Evolutionary conservation across 2,888 invertebrate genomes (phyloP), one percentile per base, ranked within the genome.

Genomic region (Limnephilus lunatus): DNA sequence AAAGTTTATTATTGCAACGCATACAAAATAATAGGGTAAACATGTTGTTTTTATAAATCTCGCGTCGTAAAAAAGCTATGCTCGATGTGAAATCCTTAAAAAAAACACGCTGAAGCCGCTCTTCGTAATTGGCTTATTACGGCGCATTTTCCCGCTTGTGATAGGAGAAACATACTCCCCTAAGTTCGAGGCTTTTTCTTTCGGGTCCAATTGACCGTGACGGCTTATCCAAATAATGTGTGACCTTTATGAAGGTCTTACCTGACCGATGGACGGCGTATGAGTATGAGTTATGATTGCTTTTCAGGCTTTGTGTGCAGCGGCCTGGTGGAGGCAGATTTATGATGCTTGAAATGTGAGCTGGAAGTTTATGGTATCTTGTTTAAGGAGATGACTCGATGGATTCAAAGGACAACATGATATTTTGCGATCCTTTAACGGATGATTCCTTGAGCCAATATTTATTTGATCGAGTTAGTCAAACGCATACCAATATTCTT

Each of bases 201-300:
- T 68, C 19, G 25, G 53, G 53, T 4, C 31, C 48, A 48, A 86
- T 86, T 86, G 86, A 86, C 86, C 53, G 86, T 48, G 86, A 86
- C 15, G 31, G 53, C 48, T 48, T 39, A 86, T 30, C 30, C 86
- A 48, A 86, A 83, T 83, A 30, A 44, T 48, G 30, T 14, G 86
- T 86, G 44, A 86, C 86, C 86, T 86, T 86, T 86, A 30, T 4
- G 48, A 31, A 86, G 30, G 44, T 4, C 30, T 53, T 86, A 86
- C 44, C 86, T 30, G 25, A 48, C 86, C 86, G 30, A 48, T n/a
- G 30, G 86, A 4, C 15, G 44, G 53, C 19, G 31, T n/a, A 86
- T 35, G 30, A 31, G 31, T n/a, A 86, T 83, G 30, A 31, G 15
- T 68, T 68, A 68, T 68, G 53, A 68, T 68, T 68, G 83, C 83